Conservation (phyloP, 1,140 invertebrate genomes). For the Trigoniulus corallinus region DNA sequence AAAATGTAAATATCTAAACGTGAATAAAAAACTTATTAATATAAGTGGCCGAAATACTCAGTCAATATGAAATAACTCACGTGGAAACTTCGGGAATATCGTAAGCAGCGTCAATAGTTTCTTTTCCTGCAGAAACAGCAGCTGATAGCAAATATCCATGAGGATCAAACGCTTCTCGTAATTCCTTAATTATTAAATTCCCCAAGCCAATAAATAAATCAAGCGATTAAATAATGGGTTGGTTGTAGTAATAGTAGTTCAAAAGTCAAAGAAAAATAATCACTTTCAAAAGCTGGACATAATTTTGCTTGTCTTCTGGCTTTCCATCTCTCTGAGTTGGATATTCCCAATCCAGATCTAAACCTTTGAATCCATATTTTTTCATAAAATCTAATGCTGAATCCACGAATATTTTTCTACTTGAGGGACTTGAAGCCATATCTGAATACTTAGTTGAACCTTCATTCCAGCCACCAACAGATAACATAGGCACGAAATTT, state of each 20-base stretch:
- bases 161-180: slow-evolving; percentile 36
- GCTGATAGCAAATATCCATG: slow-evolving; percentile 35
- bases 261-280: no score
- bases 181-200: slow-evolving; percentile 21
- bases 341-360: slow-evolving; percentile 50
- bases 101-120: slow-evolving; percentile 21
- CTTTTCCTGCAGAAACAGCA: slow-evolving; percentile 37
- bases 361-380: slow-evolving; percentile 40
- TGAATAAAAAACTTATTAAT: no score
- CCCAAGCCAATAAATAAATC: background rate
- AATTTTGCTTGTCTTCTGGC: slow-evolving; percentile 17
- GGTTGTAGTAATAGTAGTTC: background rate
- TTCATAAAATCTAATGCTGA: slow-evolving; percentile 35
- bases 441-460: slow-evolving; percentile 27
- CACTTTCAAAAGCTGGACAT: background rate
- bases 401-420: slow-evolving; percentile 34
- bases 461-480: slow-evolving; percentile 33
- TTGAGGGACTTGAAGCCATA: slow-evolving; percentile 24
- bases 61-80: no score
- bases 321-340: slow-evolving; percentile 26
- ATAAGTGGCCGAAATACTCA: no score
- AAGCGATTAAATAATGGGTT: background rate
- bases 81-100: slow-evolving; percentile 17
- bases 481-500: slow-evolving; percentile 26
- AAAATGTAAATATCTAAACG: slow-evolving; percentile 42